Conservation (phyloP, 2,797 vertebrate genomes). For the Squalus acanthias region DNA sequence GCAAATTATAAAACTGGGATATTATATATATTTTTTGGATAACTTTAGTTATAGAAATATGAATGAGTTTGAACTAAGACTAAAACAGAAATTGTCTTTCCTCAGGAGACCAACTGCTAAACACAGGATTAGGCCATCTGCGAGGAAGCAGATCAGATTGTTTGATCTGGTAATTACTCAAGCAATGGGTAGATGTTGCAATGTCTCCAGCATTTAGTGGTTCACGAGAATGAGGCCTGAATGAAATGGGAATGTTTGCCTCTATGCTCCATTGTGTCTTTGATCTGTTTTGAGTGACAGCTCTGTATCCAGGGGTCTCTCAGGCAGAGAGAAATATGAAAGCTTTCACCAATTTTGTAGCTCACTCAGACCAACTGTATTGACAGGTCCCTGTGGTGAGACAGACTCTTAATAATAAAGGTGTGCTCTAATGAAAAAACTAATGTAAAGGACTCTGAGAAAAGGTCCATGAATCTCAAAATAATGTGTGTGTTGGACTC, state of each 20-base stretch:
- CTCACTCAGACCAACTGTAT: not conserved
- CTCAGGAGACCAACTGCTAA: not conserved
- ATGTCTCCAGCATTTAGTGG: not conserved
- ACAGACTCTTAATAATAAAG: not conserved
- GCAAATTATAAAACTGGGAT: not conserved
- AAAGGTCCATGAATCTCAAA: not conserved
- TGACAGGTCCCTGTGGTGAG: not conserved
- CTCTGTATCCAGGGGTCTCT: not conserved
- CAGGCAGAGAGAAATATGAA: not conserved
- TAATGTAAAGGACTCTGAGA: not conserved
- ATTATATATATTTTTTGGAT: not conserved
- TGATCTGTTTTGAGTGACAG: not conserved
- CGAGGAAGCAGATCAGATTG: not conserved
- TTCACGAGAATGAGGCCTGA: not conserved
- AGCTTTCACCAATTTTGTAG: not conserved
- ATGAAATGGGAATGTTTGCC: not conserved
- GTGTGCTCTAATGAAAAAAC: not conserved
- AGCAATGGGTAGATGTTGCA: not conserved
- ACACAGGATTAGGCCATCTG: not conserved
- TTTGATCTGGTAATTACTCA: not conserved
- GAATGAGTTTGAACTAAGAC: not conserved
- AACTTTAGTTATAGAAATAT: not conserved
- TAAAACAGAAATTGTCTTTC: not conserved
- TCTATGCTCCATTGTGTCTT: too few species aligned
- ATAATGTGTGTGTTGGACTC: not conserved